Percentiles rank a stretch among this genome's conserved stretches.
Conservation (phyloP, 2,797 vertebrate species). For the Margarornis squamiger region DNA sequence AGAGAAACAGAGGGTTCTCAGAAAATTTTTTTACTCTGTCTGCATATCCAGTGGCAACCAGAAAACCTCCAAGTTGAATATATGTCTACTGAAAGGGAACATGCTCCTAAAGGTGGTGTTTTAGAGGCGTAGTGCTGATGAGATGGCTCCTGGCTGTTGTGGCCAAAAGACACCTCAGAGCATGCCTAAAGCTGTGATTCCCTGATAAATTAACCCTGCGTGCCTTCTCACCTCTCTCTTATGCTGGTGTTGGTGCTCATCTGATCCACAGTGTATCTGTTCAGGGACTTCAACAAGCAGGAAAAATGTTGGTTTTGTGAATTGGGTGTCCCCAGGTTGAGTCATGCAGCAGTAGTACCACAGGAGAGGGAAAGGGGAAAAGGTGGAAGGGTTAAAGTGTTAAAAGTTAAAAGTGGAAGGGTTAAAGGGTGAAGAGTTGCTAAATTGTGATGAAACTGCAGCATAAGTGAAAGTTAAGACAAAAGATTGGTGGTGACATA, state of each 20-base stretch:
- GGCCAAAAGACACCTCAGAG: background rate
- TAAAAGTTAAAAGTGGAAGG: too few species aligned
- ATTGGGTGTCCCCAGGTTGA: background rate
- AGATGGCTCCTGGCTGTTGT: background rate
- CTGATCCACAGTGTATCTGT: background rate
- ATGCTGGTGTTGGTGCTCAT: background rate
- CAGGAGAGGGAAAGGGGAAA: background rate
- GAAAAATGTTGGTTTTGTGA: background rate
- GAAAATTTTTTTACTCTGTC: background rate
- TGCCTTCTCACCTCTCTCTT: background rate
- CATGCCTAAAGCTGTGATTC: background rate
- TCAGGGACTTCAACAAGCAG: background rate
- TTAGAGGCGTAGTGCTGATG: background rate
- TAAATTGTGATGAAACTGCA: background rate
- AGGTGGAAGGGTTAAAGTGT: too few species aligned
- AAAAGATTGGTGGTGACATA: background rate
- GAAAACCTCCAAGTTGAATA: background rate
- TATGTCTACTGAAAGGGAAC: background rate
- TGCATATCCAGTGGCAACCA: background rate
- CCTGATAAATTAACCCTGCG: background rate
- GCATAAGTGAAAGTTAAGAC: background rate
- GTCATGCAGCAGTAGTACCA: background rate
- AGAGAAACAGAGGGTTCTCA: background rate
- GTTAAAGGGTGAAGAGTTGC: background rate
- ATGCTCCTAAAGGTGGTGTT: background rate